Evolutionary conservation across 2,113 vertebrate species (phyloP), one percentile per base, ranked within the genome.

Genomic region (Typhlomys cinereus): DNA sequence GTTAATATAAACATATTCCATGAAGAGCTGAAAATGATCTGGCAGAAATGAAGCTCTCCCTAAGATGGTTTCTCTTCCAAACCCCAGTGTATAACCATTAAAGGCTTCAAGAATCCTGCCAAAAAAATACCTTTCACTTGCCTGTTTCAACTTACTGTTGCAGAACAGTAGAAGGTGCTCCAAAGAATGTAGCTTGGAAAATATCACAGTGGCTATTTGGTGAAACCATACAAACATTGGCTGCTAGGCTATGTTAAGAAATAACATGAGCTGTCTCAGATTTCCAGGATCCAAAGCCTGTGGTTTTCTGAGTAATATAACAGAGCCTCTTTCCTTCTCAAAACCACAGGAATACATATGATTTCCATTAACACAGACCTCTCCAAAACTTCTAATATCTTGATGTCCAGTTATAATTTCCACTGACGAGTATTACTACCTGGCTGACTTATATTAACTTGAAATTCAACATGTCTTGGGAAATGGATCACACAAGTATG

Each of bases 391-490:
- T 93, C 44, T 66, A 52, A 74, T 92, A 64, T 64, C n/a, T 25
- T 36, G 4, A 27, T 52, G 7, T 10, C 46, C n/a, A 52, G 50
- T 52, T 36, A 76, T 81, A 23, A 69, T 18, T 78, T 75, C 39
- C 31, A 81, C 54, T 54, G 85, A 73, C 10, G 36, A 75, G 46
- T 1, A 36, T 3, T 39, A 25, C 34, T 57, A 12, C 36, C 34
- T 70, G 8, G 12, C 4, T 27, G 15, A 64, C 15, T 1, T 76
- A 41, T 2, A 23, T 21, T 57, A 70, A 93, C 50, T 84, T 93
- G 44, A 91, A 73, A 91, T 66, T 87, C 36, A 61, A 61, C 23
- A 90, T 27, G 20, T 85, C 44, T n/a, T n/a, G n/a, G n/a, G n/a
- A n/a, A n/a, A n/a, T n/a, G n/a, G n/a, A n/a, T n/a, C n/a, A n/a